Conservation (phyloP, 2,888 invertebrate genomes). For the Polia nebulosa region DNA sequence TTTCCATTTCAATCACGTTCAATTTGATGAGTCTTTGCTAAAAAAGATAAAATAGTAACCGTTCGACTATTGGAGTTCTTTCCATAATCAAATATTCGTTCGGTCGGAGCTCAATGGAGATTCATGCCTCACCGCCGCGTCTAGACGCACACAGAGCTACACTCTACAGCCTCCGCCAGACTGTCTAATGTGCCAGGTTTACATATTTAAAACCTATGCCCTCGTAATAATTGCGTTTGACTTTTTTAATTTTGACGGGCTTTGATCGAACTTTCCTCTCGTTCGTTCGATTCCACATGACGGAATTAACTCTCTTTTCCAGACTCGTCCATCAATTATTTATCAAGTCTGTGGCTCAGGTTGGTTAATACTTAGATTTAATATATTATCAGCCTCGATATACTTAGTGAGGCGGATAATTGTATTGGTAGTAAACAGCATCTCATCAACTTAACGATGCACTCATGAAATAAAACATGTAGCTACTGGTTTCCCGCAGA, state of each 20-base stretch:
- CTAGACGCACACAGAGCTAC: constrained; percentile 73
- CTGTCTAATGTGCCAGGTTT: constrained; percentile 74
- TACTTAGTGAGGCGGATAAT: constrained; percentile 76
- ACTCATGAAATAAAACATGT: constrained; percentile 74
- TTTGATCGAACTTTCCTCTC: constrained; percentile 53
- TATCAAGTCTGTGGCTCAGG: constrained; percentile 37
- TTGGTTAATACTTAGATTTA: constrained; percentile 45
- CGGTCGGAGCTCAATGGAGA: constrained; percentile 75
- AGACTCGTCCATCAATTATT: constrained; percentile 52
- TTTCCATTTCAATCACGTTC: background rate
- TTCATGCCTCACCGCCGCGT: constrained; percentile 74
- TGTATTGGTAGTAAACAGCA: constrained; percentile 82
- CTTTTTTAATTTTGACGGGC: constrained; percentile 72
- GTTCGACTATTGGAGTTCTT: constrained; percentile 75
- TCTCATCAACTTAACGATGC: constrained; percentile 84
- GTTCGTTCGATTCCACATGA: constrained; percentile 43
- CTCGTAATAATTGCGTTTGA: constrained; percentile 71
- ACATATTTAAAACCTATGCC: constrained; percentile 77
- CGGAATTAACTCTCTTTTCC: constrained; percentile 36
- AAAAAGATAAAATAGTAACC: constrained; percentile 63
- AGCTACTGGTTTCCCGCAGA: constrained; percentile 67
- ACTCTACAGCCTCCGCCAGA: constrained; percentile 65
- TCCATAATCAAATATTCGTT: constrained; percentile 88
- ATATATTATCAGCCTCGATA: constrained; percentile 67
- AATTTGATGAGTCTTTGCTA: background rate